A percentile compares a stretch with the other conserved stretches of the same genome.
Evolutionary conservation across 2,888 invertebrate species (phyloP).

Genomic region (Cosmia pyralina): DNA sequence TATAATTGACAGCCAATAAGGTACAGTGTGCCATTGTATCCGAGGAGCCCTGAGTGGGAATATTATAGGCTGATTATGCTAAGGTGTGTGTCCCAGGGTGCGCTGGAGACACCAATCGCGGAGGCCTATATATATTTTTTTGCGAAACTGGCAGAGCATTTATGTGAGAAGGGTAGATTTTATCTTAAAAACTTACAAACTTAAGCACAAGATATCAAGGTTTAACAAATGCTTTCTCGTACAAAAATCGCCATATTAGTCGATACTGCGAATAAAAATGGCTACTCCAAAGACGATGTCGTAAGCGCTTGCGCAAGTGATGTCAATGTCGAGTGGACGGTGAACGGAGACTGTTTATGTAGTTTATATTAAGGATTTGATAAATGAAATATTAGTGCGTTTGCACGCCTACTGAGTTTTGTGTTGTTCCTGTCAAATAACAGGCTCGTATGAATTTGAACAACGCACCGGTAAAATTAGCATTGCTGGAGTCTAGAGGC

Average conservation of each 20-base stretch:
- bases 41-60: too few relatives aligned
- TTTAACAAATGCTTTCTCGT: conserved; percentile 4
- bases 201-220: not conserved
- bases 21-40: too few relatives aligned
- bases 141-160: too few relatives aligned
- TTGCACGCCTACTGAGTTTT: not conserved
- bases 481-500: not conserved
- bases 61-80: not conserved
- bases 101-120: not conserved
- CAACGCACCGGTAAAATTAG: not conserved
- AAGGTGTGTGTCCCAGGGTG: too few relatives aligned
- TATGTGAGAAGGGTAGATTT: too few relatives aligned
- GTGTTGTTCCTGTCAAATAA: not conserved
- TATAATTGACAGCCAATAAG: too few relatives aligned
- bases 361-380: not conserved
- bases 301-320: conserved; percentile 51
- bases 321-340: conserved; percentile 43
- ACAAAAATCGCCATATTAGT: conserved; percentile 42
- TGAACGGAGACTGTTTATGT: conserved; percentile 11
- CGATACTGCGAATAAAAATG: conserved; percentile 44
- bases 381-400: not conserved
- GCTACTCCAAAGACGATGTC: conserved; percentile 39
- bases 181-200: not conserved
- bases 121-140: too few relatives aligned
- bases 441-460: not conserved